Evolutionary conservation across 1,140 invertebrate genomes (phyloP), one percentile per base, ranked within the genome.

Genomic region (Phymorhynchus buccinoides): DNA sequence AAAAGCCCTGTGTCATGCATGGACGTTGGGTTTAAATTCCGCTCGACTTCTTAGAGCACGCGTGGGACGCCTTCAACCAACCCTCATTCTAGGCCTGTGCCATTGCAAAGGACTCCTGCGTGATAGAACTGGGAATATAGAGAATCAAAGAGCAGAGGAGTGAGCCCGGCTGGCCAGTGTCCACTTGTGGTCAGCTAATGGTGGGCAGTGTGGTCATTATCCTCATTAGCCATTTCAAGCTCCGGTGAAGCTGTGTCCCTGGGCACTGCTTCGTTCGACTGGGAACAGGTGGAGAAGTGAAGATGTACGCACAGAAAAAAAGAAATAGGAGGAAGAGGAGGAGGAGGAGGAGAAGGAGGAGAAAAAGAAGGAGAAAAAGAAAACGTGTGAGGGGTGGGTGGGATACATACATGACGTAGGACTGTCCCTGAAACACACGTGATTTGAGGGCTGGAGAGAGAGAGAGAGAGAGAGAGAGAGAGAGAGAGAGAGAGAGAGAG

Each of bases 321-420:
- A 6, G 18, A 48, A 48, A 48, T 9, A 48, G 18, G 27, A 73
- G 35, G 68, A 73, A 37, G 27, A 73, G 27, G 27, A 73, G 68
- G 6, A 6, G 68, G 6, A 73, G 27, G 27, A 73, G 27, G 27
- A 27, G 27, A 73, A 73, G 27, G 27, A 73, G 68, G 6, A 6
- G 68, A 9, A 73, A 73, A 73, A 73, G 27, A 73, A 27, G 27
- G 35, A 73, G 68, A 27, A 73, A 37, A 73, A 73, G 68, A 73
- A 27, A 37, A 27, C 7, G 68, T 9, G 35, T 7, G 35, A 73
- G 68, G 27, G 35, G 27, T 6, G 35, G 27, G 35, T 12, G 68
- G 35, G 27, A 27, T 6, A 73, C 7, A 73, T 6, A 37, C 6
- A 73, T 7, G 27, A n/a, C n/a, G n/a, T n/a, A n/a, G n/a, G n/a